Evolutionary conservation across 1,140 invertebrate genomes (phyloP).

Genomic region (Bombus picipes): DNA sequence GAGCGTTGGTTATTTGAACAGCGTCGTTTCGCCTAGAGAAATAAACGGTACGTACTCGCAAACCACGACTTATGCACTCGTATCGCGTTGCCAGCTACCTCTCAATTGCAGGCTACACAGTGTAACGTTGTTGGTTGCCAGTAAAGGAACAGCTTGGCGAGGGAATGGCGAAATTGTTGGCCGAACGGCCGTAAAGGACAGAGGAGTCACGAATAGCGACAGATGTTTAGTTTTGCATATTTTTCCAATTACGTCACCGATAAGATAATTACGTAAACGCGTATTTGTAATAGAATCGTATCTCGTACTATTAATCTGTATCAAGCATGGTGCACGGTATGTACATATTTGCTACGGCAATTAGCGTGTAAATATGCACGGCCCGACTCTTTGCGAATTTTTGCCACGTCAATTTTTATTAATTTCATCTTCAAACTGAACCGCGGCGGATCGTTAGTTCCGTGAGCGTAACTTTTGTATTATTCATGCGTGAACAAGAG

Average conservation of each 20-base stretch:
- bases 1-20: slow-evolving; percentile 16
- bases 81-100: background rate
- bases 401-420: background rate
- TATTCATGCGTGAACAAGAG: slow-evolving; percentile 24
- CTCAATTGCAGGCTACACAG: background rate
- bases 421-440: too few relatives aligned
- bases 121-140: too few relatives aligned
- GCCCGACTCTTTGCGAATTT: background rate
- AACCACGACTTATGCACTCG: background rate
- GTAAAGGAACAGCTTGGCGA: too few relatives aligned
- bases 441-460: background rate
- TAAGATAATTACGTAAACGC: background rate
- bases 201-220: background rate
- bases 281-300: background rate
- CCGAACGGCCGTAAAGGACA: background rate
- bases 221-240: background rate
- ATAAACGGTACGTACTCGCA: background rate
- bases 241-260: background rate
- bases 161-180: too few relatives aligned
- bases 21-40: slow-evolving; percentile 1
- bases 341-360: too few relatives aligned
- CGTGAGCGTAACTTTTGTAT: background rate
- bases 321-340: rapidly evolving
- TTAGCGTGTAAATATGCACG: background rate
- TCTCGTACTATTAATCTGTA: background rate